These are phyloP conservation scores for Huso huso DNA, from an alignment of 2,797 vertebrate species.

Conservation along the genomic window DNA sequence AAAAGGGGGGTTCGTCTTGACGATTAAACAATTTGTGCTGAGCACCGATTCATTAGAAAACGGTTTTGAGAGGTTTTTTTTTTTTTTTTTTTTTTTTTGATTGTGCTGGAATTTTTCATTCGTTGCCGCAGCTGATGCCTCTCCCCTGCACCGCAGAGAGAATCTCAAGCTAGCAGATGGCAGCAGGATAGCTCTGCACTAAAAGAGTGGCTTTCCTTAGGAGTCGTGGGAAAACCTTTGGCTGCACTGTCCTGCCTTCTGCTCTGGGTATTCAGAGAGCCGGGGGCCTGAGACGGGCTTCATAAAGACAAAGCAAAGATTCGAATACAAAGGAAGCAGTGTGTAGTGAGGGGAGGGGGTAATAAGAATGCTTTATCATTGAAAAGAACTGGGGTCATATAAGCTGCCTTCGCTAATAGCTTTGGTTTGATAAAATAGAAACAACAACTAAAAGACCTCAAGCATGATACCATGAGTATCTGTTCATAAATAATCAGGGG, in stretches of 20 bases:
- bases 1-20: too few relatives aligned
- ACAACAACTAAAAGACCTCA: too few relatives aligned
- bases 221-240: slow-evolving; percentile 73
- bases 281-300: slow-evolving; percentile 56
- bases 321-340: slow-evolving; percentile 20
- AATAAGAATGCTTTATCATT: too few relatives aligned
- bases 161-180: slow-evolving; percentile 70
- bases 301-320: slow-evolving; percentile 51
- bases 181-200: slow-evolving; percentile 52
- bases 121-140: slow-evolving; percentile 64
- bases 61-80: slow-evolving; percentile 1
- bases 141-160: slow-evolving; percentile 44
- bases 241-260: slow-evolving; percentile 65
- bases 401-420: too few relatives aligned
- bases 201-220: slow-evolving; percentile 49
- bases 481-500: too few relatives aligned
- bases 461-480: too few relatives aligned
- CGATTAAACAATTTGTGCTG: too few relatives aligned
- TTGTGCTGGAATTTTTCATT: slow-evolving; percentile 67
- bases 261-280: slow-evolving; percentile 5
- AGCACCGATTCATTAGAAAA: background rate
- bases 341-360: background rate
- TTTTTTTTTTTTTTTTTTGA: slow-evolving; percentile 4
- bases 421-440: too few relatives aligned
- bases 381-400: too few relatives aligned